phyloP scores from a whole-genome alignment of 2,888 invertebrate species.

The Acheta domesticus region DNA sequence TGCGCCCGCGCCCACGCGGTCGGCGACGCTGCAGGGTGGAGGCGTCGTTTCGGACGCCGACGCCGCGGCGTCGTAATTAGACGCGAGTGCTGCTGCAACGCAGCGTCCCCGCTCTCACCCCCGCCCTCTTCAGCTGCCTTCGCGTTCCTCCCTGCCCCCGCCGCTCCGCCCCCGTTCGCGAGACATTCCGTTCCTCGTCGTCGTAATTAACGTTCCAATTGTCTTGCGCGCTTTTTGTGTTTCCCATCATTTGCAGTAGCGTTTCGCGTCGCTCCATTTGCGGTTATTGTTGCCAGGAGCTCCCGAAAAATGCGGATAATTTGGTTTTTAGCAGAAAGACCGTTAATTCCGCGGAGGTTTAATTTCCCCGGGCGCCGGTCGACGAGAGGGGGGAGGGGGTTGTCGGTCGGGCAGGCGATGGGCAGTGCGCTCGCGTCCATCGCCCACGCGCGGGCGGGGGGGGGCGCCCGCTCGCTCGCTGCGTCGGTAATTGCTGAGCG shows the following conservation, averaged over 20 bases:
- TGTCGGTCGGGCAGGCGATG: no score
- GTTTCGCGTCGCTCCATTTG: not conserved
- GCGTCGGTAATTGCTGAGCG: slow-evolving; percentile 10
- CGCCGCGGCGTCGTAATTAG: not conserved
- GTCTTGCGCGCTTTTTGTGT: not conserved
- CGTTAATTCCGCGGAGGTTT: slow-evolving; percentile 9
- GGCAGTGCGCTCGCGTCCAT: no score
- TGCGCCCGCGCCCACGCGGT: not conserved
- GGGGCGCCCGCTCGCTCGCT: not conserved
- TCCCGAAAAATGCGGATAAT: not conserved
- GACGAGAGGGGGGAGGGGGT: not conserved
- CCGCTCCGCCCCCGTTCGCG: not conserved
- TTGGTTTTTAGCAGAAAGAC: slow-evolving; percentile 18
- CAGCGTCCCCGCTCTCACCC: not conserved
- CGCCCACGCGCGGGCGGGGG: no score
- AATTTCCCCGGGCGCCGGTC: not conserved
- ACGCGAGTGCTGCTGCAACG: not conserved
- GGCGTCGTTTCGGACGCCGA: not conserved
- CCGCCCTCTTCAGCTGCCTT: not conserved
- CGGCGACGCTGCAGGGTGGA: not conserved
- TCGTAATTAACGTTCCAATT: slow-evolving; percentile 7
- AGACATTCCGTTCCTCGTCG: not conserved
- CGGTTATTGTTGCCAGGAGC: slow-evolving; percentile 1
- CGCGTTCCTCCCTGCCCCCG: not conserved
- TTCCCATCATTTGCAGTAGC: slow-evolving; percentile 18